Percentiles rank a stretch among this genome's conserved stretches.
phyloP scores from a whole-genome alignment of 53 echinoderm and acorn worm genomes.

The Henricia sp. region DNA sequence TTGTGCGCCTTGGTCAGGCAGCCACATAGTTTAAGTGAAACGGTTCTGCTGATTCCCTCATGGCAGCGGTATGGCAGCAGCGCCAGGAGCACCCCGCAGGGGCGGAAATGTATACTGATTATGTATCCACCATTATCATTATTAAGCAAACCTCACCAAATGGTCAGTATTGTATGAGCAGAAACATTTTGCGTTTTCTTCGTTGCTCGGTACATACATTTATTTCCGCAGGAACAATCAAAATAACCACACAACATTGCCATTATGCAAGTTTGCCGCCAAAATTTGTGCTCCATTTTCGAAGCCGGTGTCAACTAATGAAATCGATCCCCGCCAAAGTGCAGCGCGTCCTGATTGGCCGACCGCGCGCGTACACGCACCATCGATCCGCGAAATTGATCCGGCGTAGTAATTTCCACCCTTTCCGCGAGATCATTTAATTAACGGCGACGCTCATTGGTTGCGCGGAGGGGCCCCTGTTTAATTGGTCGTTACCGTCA shows the following conservation, averaged over 20 bases:
- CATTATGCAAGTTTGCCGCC: not conserved
- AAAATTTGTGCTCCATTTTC: not conserved
- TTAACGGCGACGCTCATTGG: constrained; percentile 19
- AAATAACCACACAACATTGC: not conserved
- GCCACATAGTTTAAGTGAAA: too few relatives aligned
- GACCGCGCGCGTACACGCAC: not conserved
- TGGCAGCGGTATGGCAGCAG: too few relatives aligned
- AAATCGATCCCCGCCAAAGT: constrained; percentile 29
- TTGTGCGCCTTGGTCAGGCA: too few relatives aligned
- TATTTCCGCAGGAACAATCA: too few relatives aligned
- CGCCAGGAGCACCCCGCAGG: too few relatives aligned
- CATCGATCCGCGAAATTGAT: constrained; percentile 44
- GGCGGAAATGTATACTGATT: too few relatives aligned
- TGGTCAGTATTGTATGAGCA: too few relatives aligned
- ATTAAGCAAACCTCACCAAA: too few relatives aligned
- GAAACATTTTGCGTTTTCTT: too few relatives aligned
- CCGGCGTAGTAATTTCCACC: constrained; percentile 13
- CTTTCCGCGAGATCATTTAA: constrained; percentile 37
- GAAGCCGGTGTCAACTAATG: constrained; percentile 20
- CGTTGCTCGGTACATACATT: too few relatives aligned
- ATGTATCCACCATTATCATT: too few relatives aligned
- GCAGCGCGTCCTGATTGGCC: constrained; percentile 24
- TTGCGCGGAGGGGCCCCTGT: not conserved
- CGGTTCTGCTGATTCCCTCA: too few relatives aligned
- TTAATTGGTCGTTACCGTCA: not conserved